Conservation (phyloP, 2,113 vertebrate species). For the Coptodon bakossiorum region DNA sequence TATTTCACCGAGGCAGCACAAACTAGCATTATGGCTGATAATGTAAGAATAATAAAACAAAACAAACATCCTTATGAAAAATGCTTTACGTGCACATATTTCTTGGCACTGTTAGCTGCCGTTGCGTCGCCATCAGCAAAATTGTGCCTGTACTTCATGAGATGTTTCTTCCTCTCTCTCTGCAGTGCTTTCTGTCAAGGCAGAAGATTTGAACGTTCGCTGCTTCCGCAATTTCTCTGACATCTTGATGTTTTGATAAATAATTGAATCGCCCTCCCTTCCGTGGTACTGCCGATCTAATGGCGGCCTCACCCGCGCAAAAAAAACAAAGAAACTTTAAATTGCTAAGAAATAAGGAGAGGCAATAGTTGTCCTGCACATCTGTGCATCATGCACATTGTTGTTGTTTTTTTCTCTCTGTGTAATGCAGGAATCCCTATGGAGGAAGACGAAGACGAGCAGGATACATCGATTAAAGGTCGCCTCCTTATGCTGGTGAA, state of each 20-base stretch:
- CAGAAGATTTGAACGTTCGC: not conserved
- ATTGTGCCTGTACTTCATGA: not conserved
- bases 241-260: slow-evolving; percentile 54
- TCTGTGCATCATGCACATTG: not conserved
- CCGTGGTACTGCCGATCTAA: not conserved
- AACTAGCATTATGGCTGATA: not conserved
- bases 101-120: not conserved
- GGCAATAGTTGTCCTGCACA: not conserved
- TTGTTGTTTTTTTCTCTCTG: not conserved
- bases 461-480: slow-evolving; percentile 82
- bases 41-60: not conserved
- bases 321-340: not conserved
- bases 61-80: not conserved
- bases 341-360: not conserved
- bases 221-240: slow-evolving; percentile 25
- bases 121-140: not conserved
- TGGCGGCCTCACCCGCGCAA: not conserved
- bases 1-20: not conserved
- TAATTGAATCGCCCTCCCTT: slow-evolving; percentile 39
- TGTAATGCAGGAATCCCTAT: slow-evolving; percentile 82
- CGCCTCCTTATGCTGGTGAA: slow-evolving; percentile 83
- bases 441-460: slow-evolving; percentile 85
- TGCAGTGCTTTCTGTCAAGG: not conserved
- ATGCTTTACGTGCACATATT: not conserved
- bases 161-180: not conserved